Evolutionary conservation across 2,888 invertebrate genomes (phyloP), one percentile per base, ranked within the genome.

Genomic region (Drosophila yooni): DNA sequence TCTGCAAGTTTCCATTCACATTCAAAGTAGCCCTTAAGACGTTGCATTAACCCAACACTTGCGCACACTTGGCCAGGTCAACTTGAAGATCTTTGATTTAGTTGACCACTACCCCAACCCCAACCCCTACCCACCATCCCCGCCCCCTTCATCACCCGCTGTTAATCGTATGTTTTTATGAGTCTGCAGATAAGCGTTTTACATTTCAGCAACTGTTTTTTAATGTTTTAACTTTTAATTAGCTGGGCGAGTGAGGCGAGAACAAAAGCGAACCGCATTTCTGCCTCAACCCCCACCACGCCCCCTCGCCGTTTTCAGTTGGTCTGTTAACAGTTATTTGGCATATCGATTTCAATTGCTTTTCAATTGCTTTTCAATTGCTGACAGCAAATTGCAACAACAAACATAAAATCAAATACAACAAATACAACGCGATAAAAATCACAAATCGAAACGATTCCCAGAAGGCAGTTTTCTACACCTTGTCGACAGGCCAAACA

Each of bases 321-420:
- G 8, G 11, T 53, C 56, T 46, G 46, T 58, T 71, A 48, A 63
- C 76, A 46, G 31, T 60, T 72, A 68, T 63, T 65, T 61, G 66
- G 79, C 63, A 73, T 64, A 79, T 76, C 78, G 68, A 34, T 71
- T 72, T 67, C 78, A 81, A 81, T 80, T 72, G 81, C 69, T 80
- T 80, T 75, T 56, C 78, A 80, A 81, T 81, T 80, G 78, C 71
- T 80, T 80, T 75, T 56, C 78, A 80, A 81, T 81, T 80, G 78
- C 71, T 74, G 71, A 34, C 78, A 77, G 67, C 80, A 80, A 80
- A 78, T 80, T 81, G 75, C 48, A 59, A 29, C 77, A 54, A 75
- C 78, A 80, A 81, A 78, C 46, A 46, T 59, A 70, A 75, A 80
- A 75, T 81, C 80, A 80, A 80, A 72, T 53, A 65, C 25, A 46